Conservation (phyloP, 2,797 vertebrate genomes). For the Sus cebifrons region DNA sequence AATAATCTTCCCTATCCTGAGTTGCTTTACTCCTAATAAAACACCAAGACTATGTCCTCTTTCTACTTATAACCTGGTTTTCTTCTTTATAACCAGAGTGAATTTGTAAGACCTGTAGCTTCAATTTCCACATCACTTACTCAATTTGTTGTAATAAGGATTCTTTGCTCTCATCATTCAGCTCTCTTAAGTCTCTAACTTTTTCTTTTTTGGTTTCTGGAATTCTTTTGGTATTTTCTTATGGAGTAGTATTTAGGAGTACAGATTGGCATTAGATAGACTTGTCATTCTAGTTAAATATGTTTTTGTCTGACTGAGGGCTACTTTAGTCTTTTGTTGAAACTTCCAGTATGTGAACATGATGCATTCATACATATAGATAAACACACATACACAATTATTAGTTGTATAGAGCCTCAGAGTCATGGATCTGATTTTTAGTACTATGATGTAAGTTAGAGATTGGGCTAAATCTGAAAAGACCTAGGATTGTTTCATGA, state of each 20-base stretch:
- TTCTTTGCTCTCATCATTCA: slow-evolving; percentile 30
- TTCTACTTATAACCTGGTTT: background rate
- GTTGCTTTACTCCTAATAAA: background rate
- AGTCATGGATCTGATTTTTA: background rate
- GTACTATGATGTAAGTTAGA: slow-evolving; percentile 10
- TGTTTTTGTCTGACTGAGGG: slow-evolving; percentile 49
- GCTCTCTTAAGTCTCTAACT: background rate
- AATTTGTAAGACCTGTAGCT: background rate
- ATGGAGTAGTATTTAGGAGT: slow-evolving; percentile 11
- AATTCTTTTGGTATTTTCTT: slow-evolving; percentile 57
- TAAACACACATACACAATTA: background rate
- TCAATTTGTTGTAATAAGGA: slow-evolving; percentile 8
- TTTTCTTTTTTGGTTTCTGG: background rate
- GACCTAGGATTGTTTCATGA: slow-evolving; percentile 21
- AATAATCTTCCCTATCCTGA: background rate
- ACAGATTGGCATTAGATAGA: background rate
- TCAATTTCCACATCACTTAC: slow-evolving; percentile 2
- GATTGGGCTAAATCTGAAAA: slow-evolving; percentile 47
- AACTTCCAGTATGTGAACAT: slow-evolving; percentile 13
- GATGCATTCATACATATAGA: background rate
- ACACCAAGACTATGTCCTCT: background rate
- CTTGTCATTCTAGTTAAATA: slow-evolving; percentile 31
- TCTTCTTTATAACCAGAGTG: background rate
- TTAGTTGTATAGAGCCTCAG: background rate
- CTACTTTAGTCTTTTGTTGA: slow-evolving; percentile 57